Conservation (phyloP, 2,888 invertebrate species). For the Bombyx huttoni region DNA sequence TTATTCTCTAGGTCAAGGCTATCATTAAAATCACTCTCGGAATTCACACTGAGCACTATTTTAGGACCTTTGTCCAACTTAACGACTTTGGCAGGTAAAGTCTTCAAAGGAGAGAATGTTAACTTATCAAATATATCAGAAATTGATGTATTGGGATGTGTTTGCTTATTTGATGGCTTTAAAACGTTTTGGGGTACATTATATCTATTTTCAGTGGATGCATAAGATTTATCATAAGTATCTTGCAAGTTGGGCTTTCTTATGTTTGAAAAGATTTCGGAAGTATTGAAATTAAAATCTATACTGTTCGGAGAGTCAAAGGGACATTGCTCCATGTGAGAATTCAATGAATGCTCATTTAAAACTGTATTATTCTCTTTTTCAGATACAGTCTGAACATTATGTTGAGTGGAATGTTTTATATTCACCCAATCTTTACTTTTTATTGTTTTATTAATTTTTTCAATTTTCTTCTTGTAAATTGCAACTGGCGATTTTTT, state of each 20-base stretch:
- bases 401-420: constrained; percentile 30
- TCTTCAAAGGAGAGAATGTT: constrained; percentile 54
- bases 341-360: constrained; percentile 27
- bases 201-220: constrained; percentile 11
- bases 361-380: constrained; percentile 36
- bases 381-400: constrained; percentile 24
- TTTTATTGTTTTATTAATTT: constrained; percentile 37
- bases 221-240: constrained; percentile 44
- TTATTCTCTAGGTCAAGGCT: constrained; percentile 38
- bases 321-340: constrained; percentile 34
- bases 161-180: constrained; percentile 42
- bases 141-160: constrained; percentile 17
- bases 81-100: constrained; percentile 26
- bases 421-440: constrained; percentile 33
- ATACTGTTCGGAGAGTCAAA: constrained; percentile 44
- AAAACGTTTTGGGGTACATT: constrained; percentile 29
- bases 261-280: constrained; percentile 53
- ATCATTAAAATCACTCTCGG: constrained; percentile 51
- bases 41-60: constrained; percentile 47
- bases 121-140: constrained; percentile 54
- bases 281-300: constrained; percentile 47
- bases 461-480: constrained; percentile 46
- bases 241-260: constrained; percentile 34
- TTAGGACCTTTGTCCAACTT: constrained; percentile 48
- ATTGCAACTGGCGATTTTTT: constrained; percentile 51